phyloP scores from a whole-genome alignment of 2,888 invertebrate species.

The Acanthosepion lycidas region DNA sequence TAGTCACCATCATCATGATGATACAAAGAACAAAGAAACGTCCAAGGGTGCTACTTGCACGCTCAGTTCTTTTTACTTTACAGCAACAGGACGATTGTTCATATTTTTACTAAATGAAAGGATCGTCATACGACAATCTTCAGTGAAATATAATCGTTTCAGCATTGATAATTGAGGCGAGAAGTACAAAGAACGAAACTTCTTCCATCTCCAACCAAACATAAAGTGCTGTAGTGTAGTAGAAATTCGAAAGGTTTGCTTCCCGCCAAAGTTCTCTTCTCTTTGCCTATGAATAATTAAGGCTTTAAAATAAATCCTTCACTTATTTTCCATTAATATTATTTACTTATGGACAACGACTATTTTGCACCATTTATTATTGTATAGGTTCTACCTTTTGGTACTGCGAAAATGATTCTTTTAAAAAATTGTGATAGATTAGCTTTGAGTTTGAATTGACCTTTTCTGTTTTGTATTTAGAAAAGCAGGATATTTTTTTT shows the following conservation, averaged over 20 bases:
- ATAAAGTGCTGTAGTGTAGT: neutral
- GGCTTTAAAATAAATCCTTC: neutral
- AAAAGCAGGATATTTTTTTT: neutral
- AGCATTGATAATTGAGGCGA: neutral
- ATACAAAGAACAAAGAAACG: neutral
- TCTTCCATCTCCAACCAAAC: too few species aligned
- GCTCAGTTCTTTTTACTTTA: neutral
- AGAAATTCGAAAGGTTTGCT: conserved; percentile 6
- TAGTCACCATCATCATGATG: neutral
- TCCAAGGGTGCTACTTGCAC: neutral
- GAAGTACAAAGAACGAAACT: neutral
- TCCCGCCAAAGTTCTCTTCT: conserved; percentile 20
- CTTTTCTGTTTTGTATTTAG: neutral
- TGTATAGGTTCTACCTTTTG: neutral
- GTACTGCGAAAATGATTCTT: neutral
- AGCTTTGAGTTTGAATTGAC: neutral
- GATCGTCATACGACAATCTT: neutral
- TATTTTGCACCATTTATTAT: neutral
- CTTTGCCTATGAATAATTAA: neutral
- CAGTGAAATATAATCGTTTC: neutral
- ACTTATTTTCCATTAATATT: neutral
- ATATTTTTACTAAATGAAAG: neutral
- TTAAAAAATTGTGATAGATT: neutral
- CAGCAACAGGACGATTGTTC: neutral
- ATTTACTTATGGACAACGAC: neutral